Base-by-base conservation (phyloP, 2,113 vertebrate genomes). In the Montifringilla adamsi region DNA sequence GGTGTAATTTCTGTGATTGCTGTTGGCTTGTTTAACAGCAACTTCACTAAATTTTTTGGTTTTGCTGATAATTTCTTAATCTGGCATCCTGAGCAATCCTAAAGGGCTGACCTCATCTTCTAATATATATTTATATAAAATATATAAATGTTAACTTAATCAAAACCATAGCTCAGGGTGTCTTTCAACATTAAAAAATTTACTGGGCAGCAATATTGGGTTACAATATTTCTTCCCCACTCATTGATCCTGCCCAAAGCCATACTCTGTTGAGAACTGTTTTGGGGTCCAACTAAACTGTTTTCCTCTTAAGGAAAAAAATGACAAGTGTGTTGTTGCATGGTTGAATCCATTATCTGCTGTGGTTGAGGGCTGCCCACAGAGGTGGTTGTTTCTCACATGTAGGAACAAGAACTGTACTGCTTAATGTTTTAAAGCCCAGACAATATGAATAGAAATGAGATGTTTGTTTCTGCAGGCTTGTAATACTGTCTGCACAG, bases 401-500 rank as follows among this genome's bases (percentile, higher is more conserved):
- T 9, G 19, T 12, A 31, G 27, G 19, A 75, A 26, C 17, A 67
- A 75, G 60, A 75, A 19, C 16, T 70, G 64, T 24, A 6, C 53
- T 58, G 17, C 13, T 3, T 9, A 18, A n/a, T 1, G 3, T 81
- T 43, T 33, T 49, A 67, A 35, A 73, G 26, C 5, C 31, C 19
- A 75, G 49, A 18, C 19, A n/a, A 28, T 7, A 12, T 37, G 58
- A 90, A 44, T 3, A 79, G 31, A 44, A 50, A 35, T 6, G 4
- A 55, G 33, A 4, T 13, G 2, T n/a, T 24, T 82, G 7, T 49
- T 81, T 66, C 59, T 84, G 46, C 43, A 77, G 1, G 8, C 26
- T 11, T 9, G 13, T 44, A 31, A 12, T 43, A 46, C 28, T 2
- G 0, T 35, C 21, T 70, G n/a, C 13, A 6, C 30, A 0, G 0